Percentiles rank a stretch among this genome's conserved stretches.
Conservation (phyloP, 2,888 invertebrate genomes). For the Laothoe populi region DNA sequence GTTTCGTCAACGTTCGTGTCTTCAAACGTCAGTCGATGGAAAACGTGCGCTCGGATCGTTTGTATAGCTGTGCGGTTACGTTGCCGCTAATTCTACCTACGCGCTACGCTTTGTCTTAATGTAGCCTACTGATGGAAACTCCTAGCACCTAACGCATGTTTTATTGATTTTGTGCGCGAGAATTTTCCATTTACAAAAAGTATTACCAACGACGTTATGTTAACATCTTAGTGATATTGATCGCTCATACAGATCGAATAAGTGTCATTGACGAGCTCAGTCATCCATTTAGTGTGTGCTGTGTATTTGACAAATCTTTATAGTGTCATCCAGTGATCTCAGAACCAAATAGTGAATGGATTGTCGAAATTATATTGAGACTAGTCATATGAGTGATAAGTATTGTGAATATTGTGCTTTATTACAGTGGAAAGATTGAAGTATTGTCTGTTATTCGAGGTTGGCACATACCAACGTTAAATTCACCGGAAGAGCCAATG, state of each 20-base stretch:
- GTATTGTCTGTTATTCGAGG: conserved; percentile 57
- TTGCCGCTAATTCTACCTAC: conserved; percentile 57
- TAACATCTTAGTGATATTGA: conserved; percentile 57
- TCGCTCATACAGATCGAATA: conserved; percentile 53
- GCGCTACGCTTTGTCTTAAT: conserved; percentile 63
- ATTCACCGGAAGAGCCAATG: conserved; percentile 78
- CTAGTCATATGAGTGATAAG: not conserved
- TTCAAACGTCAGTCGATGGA: conserved; percentile 59
- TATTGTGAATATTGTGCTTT: conserved; percentile 26
- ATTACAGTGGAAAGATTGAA: conserved; percentile 44
- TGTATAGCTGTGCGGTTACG: conserved; percentile 55
- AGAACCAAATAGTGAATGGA: conserved; percentile 36
- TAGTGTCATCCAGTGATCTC: conserved; percentile 51
- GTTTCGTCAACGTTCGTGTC: conserved; percentile 49
- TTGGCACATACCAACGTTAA: conserved; percentile 65
- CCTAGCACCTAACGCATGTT: conserved; percentile 50
- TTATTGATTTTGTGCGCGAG: conserved; percentile 63
- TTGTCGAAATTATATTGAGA: not conserved
- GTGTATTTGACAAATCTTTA: conserved; percentile 54
- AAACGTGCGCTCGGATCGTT: conserved; percentile 58
- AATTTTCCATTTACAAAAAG: conserved; percentile 52
- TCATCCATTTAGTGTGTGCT: conserved; percentile 63
- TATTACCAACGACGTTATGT: conserved; percentile 52
- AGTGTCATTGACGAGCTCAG: conserved; percentile 69
- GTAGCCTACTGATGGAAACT: conserved; percentile 49